Base-by-base conservation (phyloP, 2,113 vertebrate genomes). In the Montifringilla adamsi region DNA sequence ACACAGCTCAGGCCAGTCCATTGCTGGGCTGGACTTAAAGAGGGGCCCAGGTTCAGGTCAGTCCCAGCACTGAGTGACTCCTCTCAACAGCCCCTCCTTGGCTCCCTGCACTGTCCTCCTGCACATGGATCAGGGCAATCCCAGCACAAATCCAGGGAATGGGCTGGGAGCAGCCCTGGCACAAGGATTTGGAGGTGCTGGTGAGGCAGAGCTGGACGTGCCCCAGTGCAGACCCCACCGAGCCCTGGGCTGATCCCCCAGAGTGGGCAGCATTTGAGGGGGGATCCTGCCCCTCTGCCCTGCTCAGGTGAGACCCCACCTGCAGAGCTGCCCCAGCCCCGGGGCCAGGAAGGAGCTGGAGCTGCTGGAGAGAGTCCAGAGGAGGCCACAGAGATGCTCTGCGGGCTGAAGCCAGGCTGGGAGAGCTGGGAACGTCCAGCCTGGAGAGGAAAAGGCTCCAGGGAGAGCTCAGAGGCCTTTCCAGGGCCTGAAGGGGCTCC, bases 201-300 rank as follows among this genome's bases (percentile, higher is more conserved):
- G 1, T 23, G 68, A 43, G 37, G 24, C 52, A 50, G 14, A 64
- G 33, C 77, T 67, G 87, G 69, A 39, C 46, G 7, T 9, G 44
- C 23, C 68, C 84, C 41, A 49, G 20, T 5, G 21, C 75, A 88
- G 58, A 35, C 3, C 49, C 85, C 30, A 2, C 15, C 0, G 1
- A n/a, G 56, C 19, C n/a, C 76, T 27, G 58, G 35, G 58, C 67
- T 58, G 58, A 35, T 7, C 24, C 56, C 62, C 37, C 76, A 37
- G 75, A 0, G 0, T 9, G 35, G 49, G 66, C 75, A 87, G 75
- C 64, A 68, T 35, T 16, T 4, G 0, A 5, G 16, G 22, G 73
- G n/a, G 13, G 4, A 39, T 55, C 47, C 15, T 78, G 39, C 19
- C 64, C 64, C 73, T 70, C 3, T 39, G 64, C 47, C 55, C 64